Base-by-base conservation (phyloP, 2,888 invertebrate genomes). In the Stramonita haemastoma region DNA sequence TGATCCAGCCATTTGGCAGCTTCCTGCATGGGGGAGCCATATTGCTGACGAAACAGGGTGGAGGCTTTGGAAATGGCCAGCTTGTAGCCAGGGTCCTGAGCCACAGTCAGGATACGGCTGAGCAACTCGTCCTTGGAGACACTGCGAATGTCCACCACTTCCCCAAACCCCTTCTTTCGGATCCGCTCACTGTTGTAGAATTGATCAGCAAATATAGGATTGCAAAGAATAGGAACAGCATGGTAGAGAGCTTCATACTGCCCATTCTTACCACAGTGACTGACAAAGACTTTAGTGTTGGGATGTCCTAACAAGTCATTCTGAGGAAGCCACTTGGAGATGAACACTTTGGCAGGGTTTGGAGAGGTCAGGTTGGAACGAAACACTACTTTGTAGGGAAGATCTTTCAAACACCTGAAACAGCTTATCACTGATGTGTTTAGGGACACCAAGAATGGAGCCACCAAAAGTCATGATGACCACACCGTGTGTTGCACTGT, bases 1-100 rank as follows among this genome's bases (percentile, higher is more conserved):
- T 93, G 93, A 88, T 94, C 93, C n/a, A 94, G 90, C 93, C 93
- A 94, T 85, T 89, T 93, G 4, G 92, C 93, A 6, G 93, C 93
- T 79, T 92, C 90, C 66, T 93, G 89, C 66, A 81, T 70, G 17
- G 94, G 92, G 34, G 87, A 46, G 29, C 88, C 88, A 36, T 89
- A 90, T 66, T 86, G 81, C 29, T 89, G 60, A n/a, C 79, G 77
- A 84, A 86, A 90, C 34, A 90, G 73, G 29, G 19, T 19, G 29
- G 89, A 89, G 15, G 89, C 89, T 34, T 86, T 89, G 66, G 84
- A 66, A 17, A 89, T 89, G 83, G 88, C 86, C 60, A 32, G 32
- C 46, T 86, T 87, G 56, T 89, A 90, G 66, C 86, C 17, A 86
- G 86, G 86, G 15, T 86, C 86, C 29, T 13, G 46, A 4, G 86